phyloP scores from a whole-genome alignment of 2,888 invertebrate genomes.

The Aleiodes leptofemur region DNA sequence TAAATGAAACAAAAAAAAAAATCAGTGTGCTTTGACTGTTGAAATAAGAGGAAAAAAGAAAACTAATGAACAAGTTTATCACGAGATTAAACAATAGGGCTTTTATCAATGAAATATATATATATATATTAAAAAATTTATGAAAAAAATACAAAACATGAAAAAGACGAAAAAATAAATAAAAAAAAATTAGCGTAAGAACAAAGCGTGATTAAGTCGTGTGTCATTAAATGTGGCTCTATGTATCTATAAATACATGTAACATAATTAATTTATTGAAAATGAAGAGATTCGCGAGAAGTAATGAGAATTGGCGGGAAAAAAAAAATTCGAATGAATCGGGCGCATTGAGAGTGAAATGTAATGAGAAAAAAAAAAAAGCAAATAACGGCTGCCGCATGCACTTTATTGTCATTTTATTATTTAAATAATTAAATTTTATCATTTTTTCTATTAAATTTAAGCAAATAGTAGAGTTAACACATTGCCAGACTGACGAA shows the following conservation, averaged over 20 bases:
- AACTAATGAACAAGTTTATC: constrained; percentile 17
- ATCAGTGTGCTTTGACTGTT: constrained; percentile 57
- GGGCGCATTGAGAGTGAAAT: constrained; percentile 26
- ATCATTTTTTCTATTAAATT: constrained; percentile 20
- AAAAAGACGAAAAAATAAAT: constrained; percentile 40
- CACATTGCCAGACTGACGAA: constrained; percentile 47
- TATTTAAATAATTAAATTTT: constrained; percentile 20
- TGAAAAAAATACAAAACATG: constrained; percentile 31
- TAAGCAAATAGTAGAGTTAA: constrained; percentile 41
- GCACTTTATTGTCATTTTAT: constrained; percentile 40
- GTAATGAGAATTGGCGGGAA: constrained; percentile 25
- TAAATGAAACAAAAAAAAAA: constrained; percentile 36
- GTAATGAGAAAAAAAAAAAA: constrained; percentile 5
- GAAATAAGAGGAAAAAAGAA: constrained; percentile 36
- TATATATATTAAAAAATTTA: constrained; percentile 12
- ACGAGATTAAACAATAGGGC: constrained; percentile 34
- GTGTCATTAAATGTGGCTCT: constrained; percentile 59
- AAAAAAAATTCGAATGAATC: constrained; percentile 21
- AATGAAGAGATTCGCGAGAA: constrained; percentile 7
- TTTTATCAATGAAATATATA: constrained; percentile 6
- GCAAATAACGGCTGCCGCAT: constrained; percentile 39
- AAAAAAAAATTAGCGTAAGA: constrained; percentile 46
- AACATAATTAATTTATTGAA: constrained; percentile 46
- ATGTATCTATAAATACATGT: constrained; percentile 58
- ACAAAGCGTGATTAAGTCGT: constrained; percentile 51